Percentiles rank a stretch among this genome's conserved stretches.
phyloP scores from a whole-genome alignment of 2,797 vertebrate genomes.

The Myoxocephalus aenaeus region DNA sequence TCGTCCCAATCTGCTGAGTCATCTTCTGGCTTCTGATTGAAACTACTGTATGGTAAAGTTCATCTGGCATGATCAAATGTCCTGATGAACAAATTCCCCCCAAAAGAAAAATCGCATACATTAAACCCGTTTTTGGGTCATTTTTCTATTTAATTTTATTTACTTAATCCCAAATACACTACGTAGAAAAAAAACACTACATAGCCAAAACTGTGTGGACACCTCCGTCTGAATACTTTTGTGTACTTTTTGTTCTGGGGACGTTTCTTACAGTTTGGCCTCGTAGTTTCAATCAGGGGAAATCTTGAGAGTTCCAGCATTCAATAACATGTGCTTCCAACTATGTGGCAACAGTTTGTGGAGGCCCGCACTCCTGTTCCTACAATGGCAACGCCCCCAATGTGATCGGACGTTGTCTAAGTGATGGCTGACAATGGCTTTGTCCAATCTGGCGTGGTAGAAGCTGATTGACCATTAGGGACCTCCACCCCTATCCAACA shows the following conservation, averaged over 20 bases:
- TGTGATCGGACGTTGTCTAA: not conserved
- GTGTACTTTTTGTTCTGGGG: not conserved
- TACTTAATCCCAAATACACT: not conserved
- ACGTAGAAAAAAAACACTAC: not conserved
- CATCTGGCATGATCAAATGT: not conserved
- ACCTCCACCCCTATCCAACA: not conserved
- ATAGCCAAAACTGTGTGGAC: not conserved
- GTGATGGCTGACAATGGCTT: not conserved
- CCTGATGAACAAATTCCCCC: not conserved
- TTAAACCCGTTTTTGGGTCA: not conserved
- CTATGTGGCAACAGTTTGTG: not conserved
- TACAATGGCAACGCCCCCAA: not conserved
- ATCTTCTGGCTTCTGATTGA: not conserved
- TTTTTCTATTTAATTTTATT: not conserved
- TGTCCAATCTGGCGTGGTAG: conserved; percentile 1
- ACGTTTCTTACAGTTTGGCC: not conserved
- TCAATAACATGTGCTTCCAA: not conserved
- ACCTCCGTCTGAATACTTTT: not conserved
- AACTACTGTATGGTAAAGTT: not conserved
- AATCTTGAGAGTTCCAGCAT: not conserved
- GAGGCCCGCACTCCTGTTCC: not conserved
- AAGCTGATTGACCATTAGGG: not conserved
- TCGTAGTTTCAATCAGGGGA: not conserved
- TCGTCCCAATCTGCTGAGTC: not conserved
- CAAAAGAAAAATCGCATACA: not conserved